These are phyloP conservation scores for Cheirogaleus major DNA, from an alignment of 2,797 vertebrate species.

Conservation along the genomic window DNA sequence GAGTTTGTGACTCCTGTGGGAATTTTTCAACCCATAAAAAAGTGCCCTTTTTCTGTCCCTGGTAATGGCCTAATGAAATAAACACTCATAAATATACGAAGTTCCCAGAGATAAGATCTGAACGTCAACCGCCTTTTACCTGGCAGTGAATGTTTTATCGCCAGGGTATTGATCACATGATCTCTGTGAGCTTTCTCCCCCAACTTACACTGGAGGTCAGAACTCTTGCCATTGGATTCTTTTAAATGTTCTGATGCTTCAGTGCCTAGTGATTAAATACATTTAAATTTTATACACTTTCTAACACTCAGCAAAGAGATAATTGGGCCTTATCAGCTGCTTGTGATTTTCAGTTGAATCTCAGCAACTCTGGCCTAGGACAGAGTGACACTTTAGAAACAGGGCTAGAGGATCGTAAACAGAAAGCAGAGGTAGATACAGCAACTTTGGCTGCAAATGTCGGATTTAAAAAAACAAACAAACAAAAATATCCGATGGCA, in stretches of 20 bases:
- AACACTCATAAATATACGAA: conserved; percentile 71
- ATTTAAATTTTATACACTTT: conserved; percentile 7
- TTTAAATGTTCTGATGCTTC: conserved; percentile 1
- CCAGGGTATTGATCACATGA: not conserved
- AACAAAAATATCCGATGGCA: not conserved
- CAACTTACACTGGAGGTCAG: not conserved
- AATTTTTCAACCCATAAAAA: conserved; percentile 72
- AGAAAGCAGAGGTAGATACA: not conserved
- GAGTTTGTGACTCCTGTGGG: conserved; percentile 69
- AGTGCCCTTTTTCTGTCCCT: conserved; percentile 59
- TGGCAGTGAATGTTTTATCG: conserved; percentile 38
- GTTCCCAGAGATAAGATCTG: conserved; percentile 70
- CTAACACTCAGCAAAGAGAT: not conserved
- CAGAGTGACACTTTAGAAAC: not conserved
- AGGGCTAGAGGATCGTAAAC: not conserved
- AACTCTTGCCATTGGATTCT: not conserved
- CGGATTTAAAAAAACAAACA: not conserved
- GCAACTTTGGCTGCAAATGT: not conserved
- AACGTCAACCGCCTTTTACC: conserved; percentile 38
- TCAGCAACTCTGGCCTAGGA: not conserved
- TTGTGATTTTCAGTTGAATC: not conserved
- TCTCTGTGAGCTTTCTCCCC: not conserved
- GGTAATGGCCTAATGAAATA: conserved; percentile 73
- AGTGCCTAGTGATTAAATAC: not conserved
- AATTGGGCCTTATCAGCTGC: not conserved